Evolutionary conservation across 2,797 vertebrate genomes (phyloP), one percentile per base, ranked within the genome.

Genomic region (Eleutherodactylus coqui): DNA sequence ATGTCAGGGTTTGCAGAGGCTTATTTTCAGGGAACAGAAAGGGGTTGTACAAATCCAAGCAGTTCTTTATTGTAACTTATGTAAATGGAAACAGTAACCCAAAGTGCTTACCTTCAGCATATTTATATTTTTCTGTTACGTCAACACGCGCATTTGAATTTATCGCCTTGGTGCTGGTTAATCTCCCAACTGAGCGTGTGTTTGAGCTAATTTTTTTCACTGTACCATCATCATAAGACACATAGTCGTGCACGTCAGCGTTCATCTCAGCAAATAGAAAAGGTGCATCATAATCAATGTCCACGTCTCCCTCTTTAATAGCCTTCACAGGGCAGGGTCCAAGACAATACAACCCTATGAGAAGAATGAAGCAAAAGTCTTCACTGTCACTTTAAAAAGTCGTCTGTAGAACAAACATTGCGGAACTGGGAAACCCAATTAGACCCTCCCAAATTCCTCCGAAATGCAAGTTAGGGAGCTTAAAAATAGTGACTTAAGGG

Each of bases 161-260:
- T 0, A 97, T 91, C 6, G 94, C 90, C 92, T 99, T 98, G 88
- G 97, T 98, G 92, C 97, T 97, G 91, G 96, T 97, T 13, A 84
- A 91, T 38, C 92, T 93, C 89, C 98, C 97, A 0, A 98, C 93
- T 85, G 89, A 91, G 5, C 58, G 85, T 11, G 90, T 92, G 10
- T 96, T 93, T 0, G 93, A 91, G 0, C 24, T 87, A 8, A 96
- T 83, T 5, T 91, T 92, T 34, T 82, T 88, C 32, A 89, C 92
- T 0, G 91, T 90, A 0, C 93, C 93, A 4, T 97, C 90, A 0
- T 69, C 38, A 47, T 90, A 89, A 0, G 96, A 89, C 19, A 95
- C 89, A 95, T 93, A 95, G 19, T 92, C 88, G 72, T 91, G 92
- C 88, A 91, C 92, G 51, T 95, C 95, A 0, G 92, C 94, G 0